Percentiles rank a stretch among this genome's conserved stretches.
Conservation (phyloP, 2,797 vertebrate species). For the Myiothlypis coronata region DNA sequence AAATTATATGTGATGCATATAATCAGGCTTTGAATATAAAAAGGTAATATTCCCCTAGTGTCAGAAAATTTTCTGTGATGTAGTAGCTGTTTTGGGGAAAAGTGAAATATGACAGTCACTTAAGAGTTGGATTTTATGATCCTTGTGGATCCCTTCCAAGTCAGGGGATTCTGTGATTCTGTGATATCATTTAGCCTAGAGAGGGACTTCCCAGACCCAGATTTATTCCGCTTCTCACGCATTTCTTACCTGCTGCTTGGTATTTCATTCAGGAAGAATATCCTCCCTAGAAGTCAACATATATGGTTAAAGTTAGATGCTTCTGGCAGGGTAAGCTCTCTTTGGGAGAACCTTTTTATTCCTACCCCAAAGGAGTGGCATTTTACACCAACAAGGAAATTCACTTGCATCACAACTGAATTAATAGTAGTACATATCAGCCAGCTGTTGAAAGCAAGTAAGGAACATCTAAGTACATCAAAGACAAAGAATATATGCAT, state of each 20-base stretch:
- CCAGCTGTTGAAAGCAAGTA: background rate
- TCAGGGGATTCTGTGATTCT: background rate
- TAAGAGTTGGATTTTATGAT: background rate
- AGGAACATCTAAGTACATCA: background rate
- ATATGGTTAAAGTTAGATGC: background rate
- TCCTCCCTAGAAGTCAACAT: background rate
- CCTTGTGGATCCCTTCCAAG: background rate
- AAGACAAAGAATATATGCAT: background rate
- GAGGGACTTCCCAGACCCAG: background rate
- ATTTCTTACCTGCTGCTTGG: background rate
- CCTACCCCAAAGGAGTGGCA: background rate
- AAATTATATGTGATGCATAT: background rate
- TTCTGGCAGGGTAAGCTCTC: background rate
- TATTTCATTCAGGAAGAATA: background rate
- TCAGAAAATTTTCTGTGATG: background rate
- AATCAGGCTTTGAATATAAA: background rate
- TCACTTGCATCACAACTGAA: background rate
- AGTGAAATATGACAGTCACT: background rate
- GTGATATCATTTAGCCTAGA: background rate
- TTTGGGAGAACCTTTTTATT: background rate
- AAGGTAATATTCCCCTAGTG: background rate
- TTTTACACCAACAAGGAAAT: background rate
- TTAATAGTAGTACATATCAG: background rate
- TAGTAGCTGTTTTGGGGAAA: background rate
- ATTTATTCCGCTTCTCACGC: background rate